Evolutionary conservation across 2,888 invertebrate species (phyloP).

Genomic region (Ischnus inquisitorius): DNA sequence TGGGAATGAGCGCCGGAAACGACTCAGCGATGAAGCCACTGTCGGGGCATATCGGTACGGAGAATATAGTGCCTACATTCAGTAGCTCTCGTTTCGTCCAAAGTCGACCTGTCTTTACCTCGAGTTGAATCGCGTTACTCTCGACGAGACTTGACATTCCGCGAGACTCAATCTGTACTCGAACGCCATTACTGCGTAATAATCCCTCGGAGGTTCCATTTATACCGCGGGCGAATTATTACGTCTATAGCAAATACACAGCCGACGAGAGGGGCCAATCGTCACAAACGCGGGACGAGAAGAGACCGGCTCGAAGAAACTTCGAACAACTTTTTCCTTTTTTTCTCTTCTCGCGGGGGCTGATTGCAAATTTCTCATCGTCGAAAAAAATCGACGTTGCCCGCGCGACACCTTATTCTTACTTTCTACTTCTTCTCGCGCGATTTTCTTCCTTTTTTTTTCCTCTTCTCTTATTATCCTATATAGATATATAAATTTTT

Average conservation of each 20-base stretch:
- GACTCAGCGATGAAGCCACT: too few species aligned
- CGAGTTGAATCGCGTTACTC: not conserved
- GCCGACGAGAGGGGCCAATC: conserved; percentile 11
- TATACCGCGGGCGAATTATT: conserved; percentile 17
- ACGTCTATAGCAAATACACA: not conserved
- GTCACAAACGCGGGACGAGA: conserved; percentile 24
- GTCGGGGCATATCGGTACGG: not conserved
- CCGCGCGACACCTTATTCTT: conserved; percentile 28
- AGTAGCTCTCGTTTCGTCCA: not conserved
- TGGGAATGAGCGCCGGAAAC: too few species aligned
- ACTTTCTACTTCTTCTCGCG: conserved; percentile 24
- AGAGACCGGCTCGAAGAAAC: not conserved
- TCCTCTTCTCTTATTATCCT: conserved; percentile 23
- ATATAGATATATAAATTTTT: conserved; percentile 54
- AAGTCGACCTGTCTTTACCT: not conserved
- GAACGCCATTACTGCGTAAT: conserved; percentile 24
- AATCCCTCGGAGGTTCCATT: conserved; percentile 25
- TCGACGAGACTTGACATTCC: conserved; percentile 3
- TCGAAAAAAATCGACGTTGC: conserved; percentile 43
- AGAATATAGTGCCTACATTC: not conserved
- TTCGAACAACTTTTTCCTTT: conserved; percentile 11
- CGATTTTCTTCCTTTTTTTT: not conserved
- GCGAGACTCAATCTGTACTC: not conserved
- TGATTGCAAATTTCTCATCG: conserved; percentile 53
- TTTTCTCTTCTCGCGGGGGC: not conserved